phyloP scores from a whole-genome alignment of 2,113 vertebrate species.

The Alectura lathami region DNA sequence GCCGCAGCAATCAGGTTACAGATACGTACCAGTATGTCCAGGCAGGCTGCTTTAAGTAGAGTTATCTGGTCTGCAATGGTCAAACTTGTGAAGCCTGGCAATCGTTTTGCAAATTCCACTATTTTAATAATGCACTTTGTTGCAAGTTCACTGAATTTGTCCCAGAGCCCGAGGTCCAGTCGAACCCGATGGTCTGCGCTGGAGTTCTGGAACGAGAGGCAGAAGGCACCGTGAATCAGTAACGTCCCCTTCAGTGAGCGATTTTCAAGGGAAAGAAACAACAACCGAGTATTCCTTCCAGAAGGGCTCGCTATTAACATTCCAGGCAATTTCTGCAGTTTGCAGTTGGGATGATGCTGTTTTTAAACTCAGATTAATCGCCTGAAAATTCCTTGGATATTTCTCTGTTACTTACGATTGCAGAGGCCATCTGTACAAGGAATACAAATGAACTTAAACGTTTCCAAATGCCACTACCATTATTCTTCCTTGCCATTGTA shows the following conservation, averaged over 20 bases:
- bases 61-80: conserved; percentile 97
- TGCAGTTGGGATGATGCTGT: conserved; percentile 10
- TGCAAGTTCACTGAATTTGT: conserved; percentile 99
- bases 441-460: conserved; percentile 61
- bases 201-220: conserved; percentile 85
- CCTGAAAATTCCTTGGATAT: conserved; percentile 40
- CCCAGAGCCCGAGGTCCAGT: conserved; percentile 97
- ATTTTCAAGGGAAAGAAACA: conserved; percentile 10
- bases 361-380: conserved; percentile 37
- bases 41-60: conserved; percentile 93
- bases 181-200: conserved; percentile 95
- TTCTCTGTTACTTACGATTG: conserved; percentile 56
- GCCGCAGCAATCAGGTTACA: neutral
- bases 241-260: neutral
- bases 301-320: neutral
- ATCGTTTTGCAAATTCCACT: conserved; percentile 97
- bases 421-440: conserved; percentile 55
- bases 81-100: conserved; percentile 94
- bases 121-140: conserved; percentile 99
- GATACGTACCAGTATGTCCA: conserved; percentile 91
- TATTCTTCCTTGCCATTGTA: conserved; percentile 48
- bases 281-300: neutral
- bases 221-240: conserved; percentile 38
- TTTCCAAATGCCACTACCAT: conserved; percentile 66
- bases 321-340: conserved; percentile 20